phyloP scores from a whole-genome alignment of 30 jellyfish, hydroid and myxozoan species.

The Chrysaora quinquecirrha region DNA sequence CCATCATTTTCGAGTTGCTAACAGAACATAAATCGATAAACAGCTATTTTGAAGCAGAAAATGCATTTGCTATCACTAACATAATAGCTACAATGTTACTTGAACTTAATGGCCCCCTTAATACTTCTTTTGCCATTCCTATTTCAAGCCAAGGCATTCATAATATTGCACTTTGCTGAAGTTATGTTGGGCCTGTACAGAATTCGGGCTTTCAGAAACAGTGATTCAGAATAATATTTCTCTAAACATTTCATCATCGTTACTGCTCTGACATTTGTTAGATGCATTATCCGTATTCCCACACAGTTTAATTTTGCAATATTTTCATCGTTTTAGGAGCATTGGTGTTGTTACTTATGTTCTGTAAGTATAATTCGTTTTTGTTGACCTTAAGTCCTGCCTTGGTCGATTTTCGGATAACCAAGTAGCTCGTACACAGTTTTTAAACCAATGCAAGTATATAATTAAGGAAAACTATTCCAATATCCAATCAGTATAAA shows the following conservation, averaged over 20 bases:
- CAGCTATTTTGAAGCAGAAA: too few species aligned
- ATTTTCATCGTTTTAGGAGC: constrained; percentile 77
- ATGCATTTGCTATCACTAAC: too few species aligned
- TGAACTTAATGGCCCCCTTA: too few species aligned
- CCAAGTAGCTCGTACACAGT: too few species aligned
- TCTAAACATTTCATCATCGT: not conserved
- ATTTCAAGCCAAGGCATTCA: not conserved
- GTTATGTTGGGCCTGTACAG: not conserved
- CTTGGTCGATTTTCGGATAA: too few species aligned
- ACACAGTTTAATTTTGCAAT: not conserved
- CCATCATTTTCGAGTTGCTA: too few species aligned
- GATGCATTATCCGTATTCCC: not conserved
- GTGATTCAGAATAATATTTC: too few species aligned
- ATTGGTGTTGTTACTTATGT: constrained; percentile 98
- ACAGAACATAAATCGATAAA: too few species aligned
- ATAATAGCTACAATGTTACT: too few species aligned
- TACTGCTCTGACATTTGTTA: not conserved
- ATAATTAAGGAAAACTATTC: not conserved
- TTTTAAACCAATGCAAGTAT: not conserved
- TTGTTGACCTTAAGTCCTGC: not conserved
- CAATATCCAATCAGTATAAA: not conserved
- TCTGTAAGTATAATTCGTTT: constrained; percentile 75
- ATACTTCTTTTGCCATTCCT: too few species aligned
- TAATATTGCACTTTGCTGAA: not conserved
- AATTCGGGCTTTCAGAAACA: not conserved